Percentiles rank a stretch among this genome's conserved stretches.
phyloP scores from a whole-genome alignment of 2,797 vertebrate genomes.

The Hypotaenidia okinawae region DNA sequence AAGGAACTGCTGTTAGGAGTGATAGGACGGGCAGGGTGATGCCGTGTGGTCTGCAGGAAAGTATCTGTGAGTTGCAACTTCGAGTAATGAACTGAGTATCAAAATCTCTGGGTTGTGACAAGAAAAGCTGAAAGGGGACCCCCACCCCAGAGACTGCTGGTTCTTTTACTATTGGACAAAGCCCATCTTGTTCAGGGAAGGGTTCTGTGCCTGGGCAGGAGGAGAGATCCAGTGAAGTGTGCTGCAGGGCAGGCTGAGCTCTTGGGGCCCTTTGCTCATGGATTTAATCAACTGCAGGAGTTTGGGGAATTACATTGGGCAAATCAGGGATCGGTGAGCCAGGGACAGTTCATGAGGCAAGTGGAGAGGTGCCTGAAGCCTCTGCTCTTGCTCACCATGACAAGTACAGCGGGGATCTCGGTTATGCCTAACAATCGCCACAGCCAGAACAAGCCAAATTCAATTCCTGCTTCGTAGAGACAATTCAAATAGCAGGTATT shows the following conservation, averaged over 20 bases:
- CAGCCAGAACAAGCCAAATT: not conserved
- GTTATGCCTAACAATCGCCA: accelerated
- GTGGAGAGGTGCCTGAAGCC: not conserved
- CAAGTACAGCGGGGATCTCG: not conserved
- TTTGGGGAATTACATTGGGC: not conserved
- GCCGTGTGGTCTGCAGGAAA: not conserved
- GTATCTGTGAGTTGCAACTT: not conserved
- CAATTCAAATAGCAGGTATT: not conserved
- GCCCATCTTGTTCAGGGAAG: not conserved
- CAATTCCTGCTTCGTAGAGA: not conserved
- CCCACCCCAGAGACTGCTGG: accelerated
- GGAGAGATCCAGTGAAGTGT: accelerated
- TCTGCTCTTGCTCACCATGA: accelerated
- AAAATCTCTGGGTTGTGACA: not conserved
- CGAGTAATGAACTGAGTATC: not conserved
- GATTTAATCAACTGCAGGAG: not conserved
- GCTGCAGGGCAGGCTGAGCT: not conserved
- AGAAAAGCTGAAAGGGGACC: not conserved
- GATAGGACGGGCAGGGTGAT: not conserved
- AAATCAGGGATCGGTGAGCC: not conserved
- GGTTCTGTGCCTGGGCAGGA: not conserved
- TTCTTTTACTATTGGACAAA: not conserved
- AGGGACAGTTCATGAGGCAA: not conserved
- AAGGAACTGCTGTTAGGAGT: not conserved
- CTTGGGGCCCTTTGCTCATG: not conserved